A percentile compares a stretch with the other conserved stretches of the same genome.
phyloP scores from a whole-genome alignment of 1,140 invertebrate species.

The Helicoverpa armigera region DNA sequence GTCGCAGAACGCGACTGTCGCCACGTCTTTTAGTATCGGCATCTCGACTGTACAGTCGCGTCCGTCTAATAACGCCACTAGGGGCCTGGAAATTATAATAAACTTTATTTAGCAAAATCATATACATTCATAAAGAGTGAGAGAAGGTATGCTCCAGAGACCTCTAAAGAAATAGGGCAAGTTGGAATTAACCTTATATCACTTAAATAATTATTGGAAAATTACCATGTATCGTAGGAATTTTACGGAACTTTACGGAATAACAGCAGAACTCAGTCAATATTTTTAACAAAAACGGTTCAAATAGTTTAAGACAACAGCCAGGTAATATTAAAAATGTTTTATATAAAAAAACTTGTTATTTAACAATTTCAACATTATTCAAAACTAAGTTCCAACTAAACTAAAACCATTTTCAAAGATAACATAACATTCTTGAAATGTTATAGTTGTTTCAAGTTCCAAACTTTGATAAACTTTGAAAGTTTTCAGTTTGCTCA shows the following conservation, averaged over 20 bases:
- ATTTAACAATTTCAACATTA: neutral
- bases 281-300: too few species aligned
- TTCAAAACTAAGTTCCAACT: neutral
- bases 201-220: too few species aligned
- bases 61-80: constrained; percentile 99
- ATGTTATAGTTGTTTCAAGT: neutral
- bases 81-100: constrained; percentile 91
- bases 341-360: neutral
- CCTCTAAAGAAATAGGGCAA: too few species aligned
- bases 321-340: neutral
- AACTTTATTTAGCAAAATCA: neutral
- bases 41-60: constrained; percentile 99
- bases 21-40: constrained; percentile 99
- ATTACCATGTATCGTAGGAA: too few species aligned
- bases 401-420: constrained; percentile 1
- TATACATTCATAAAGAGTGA: too few species aligned
- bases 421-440: constrained; percentile 20
- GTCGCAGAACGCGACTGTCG: constrained; percentile 99
- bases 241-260: too few species aligned
- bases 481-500: constrained; percentile 5
- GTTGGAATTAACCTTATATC: too few species aligned
- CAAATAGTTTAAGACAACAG: too few species aligned
- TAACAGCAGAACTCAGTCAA: too few species aligned
- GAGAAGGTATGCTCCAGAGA: too few species aligned
- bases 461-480: neutral